Conservation (phyloP, 2,113 vertebrate species). For the Paraplagusia blochii region DNA sequence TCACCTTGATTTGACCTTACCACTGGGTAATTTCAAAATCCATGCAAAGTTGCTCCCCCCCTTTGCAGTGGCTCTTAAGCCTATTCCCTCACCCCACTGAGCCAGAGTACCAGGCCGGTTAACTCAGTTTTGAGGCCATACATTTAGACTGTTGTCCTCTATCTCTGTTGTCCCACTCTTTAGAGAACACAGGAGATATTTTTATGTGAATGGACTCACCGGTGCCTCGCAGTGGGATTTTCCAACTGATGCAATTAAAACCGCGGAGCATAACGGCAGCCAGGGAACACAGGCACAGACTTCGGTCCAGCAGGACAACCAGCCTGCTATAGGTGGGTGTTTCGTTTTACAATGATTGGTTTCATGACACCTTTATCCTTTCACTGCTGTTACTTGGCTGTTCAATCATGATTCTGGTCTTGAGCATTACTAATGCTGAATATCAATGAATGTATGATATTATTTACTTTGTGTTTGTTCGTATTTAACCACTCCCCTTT, state of each 20-base stretch:
- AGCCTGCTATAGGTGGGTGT: constrained; percentile 26
- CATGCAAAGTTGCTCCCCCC: constrained; percentile 55
- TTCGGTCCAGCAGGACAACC: constrained; percentile 61
- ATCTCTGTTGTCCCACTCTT: constrained; percentile 94
- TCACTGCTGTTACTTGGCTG: too few species aligned
- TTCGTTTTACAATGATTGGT: too few species aligned
- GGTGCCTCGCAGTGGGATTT: constrained; percentile 97
- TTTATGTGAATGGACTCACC: constrained; percentile 97
- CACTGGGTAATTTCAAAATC: constrained; percentile 59
- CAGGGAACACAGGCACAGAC: constrained; percentile 66
- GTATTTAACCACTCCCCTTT: constrained; percentile 24
- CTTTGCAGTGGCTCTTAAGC: constrained; percentile 52
- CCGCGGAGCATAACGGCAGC: constrained; percentile 66
- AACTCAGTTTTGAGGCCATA: constrained; percentile 44
- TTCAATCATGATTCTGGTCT: too few species aligned
- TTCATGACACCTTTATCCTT: too few species aligned
- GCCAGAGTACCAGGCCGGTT: constrained; percentile 60
- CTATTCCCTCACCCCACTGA: constrained; percentile 49
- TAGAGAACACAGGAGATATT: constrained; percentile 99
- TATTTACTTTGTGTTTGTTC: background rate
- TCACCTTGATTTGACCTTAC: constrained; percentile 62
- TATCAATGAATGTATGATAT: too few species aligned
- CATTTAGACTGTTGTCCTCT: constrained; percentile 67
- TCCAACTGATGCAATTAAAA: constrained; percentile 86
- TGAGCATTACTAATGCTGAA: too few species aligned